A percentile compares a stretch with the other conserved stretches of the same genome.
Evolutionary conservation across 1,140 invertebrate genomes (phyloP).

Genomic region (Caenorhabditis tropicalis): DNA sequence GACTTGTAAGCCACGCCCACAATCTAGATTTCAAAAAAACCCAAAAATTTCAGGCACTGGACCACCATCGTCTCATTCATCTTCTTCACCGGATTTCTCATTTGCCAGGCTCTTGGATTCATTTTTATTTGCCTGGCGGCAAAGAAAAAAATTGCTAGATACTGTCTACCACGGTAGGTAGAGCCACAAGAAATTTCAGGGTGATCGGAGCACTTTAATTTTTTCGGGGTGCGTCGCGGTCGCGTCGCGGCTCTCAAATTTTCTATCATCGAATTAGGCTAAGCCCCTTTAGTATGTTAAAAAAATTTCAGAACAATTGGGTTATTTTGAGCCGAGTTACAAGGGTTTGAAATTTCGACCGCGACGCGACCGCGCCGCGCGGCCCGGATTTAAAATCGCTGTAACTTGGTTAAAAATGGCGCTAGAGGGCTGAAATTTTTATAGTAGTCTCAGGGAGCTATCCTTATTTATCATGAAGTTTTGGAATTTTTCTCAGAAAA

Average conservation of each 20-base stretch:
- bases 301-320: neutral
- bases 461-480: too few species aligned
- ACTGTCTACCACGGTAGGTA: constrained; percentile 21
- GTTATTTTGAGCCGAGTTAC: neutral
- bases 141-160: neutral
- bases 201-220: too few species aligned
- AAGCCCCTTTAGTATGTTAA: neutral
- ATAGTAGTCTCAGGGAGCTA: neutral
- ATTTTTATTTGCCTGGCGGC: constrained; percentile 10
- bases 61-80: constrained; percentile 26
- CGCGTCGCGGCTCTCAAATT: too few species aligned
- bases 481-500: too few species aligned
- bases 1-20: neutral
- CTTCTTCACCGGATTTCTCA: constrained; percentile 5
- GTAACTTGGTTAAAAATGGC: neutral
- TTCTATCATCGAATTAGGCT: neutral
- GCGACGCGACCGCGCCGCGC: too few species aligned
- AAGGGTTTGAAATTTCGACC: neutral
- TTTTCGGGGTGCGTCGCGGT: too few species aligned
- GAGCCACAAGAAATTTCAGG: too few species aligned
- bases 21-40: neutral
- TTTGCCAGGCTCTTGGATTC: neutral
- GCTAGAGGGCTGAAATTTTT: neutral
- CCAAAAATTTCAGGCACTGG: constrained; percentile 30
- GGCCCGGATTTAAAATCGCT: too few species aligned